Conservation (phyloP, 2,113 vertebrate genomes). For the Girardinichthys multiradiatus region DNA sequence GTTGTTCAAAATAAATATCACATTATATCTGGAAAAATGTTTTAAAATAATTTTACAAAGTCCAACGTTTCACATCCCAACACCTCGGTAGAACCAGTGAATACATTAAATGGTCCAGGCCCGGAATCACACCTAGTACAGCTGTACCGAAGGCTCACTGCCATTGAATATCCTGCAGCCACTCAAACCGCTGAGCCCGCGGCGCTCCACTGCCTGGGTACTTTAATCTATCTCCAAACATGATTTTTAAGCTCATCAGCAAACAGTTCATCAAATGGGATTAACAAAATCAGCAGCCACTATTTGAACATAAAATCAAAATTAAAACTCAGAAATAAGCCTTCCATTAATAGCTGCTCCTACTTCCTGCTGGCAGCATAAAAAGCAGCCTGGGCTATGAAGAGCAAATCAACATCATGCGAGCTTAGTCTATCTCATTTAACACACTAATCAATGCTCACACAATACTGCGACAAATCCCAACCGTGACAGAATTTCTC, state of each 20-base stretch:
- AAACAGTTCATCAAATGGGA: constrained; percentile 1
- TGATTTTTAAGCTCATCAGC: not conserved
- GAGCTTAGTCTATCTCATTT: not conserved
- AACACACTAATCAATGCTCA: not conserved
- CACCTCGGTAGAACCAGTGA: no score
- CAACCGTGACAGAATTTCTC: not conserved
- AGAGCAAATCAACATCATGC: constrained; percentile 4
- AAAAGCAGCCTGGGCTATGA: not conserved
- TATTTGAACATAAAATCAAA: constrained; percentile 4
- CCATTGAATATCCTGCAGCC: not conserved
- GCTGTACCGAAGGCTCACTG: not conserved
- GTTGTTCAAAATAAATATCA: not conserved
- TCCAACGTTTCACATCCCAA: not conserved
- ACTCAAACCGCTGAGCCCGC: not conserved
- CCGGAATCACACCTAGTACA: not conserved
- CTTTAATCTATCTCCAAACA: not conserved
- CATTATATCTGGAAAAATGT: not conserved
- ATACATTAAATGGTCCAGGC: not conserved
- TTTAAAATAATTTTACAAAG: no score
- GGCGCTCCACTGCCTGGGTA: not conserved
- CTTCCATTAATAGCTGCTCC: not conserved
- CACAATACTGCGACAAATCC: not conserved
- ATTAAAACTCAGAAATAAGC: not conserved
- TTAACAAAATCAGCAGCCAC: not conserved
- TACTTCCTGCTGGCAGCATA: not conserved